Evolutionary conservation across 2,888 invertebrate genomes (phyloP), one percentile per base, ranked within the genome.

Genomic region (Dendrolimus houi): DNA sequence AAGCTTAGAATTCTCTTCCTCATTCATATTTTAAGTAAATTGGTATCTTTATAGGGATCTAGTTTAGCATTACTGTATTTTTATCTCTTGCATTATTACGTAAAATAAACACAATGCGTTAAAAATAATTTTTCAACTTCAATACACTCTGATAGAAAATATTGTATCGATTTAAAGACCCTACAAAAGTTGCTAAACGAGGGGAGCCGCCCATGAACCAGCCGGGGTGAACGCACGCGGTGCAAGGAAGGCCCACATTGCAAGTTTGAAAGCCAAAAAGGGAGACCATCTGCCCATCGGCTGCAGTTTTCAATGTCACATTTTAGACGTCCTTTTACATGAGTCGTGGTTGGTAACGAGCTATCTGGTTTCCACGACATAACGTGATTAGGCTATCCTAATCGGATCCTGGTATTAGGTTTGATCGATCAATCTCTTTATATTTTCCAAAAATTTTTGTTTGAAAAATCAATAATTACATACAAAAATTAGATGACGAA

Each of bases 81-180:
- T 29, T 29, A 29, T 29, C 29, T 29, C 29, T 29, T 29, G 29
- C 29, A 29, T 29, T 6, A 29, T 29, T 29, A 29, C 6, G 6
- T 29, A 29, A 29, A 29, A 29, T 29, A 29, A 29, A 29, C 29
- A 29, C 29, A 29, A 29, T 29, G 29, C 29, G 29, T 29, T 29
- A 29, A 29, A 29, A 29, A 6, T 29, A 6, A 29, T 29, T 29
- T 6, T 29, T 6, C 6, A 29, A 29, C 29, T 29, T 29, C 29
- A 29, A 29, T 29, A 6, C 29, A 6, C 29, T 29, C 29, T 29
- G 29, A 29, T 65, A 68, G 75, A 72, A 71, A 70, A 67, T 59
- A 58, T 57, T 53, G 60, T 83, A 88, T 88, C 72, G 87, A 88
- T 88, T 87, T 85, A 80, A 75, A 82, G 29, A 80, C 85, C 87